These are phyloP conservation scores for Andrena cerasifolii DNA, from an alignment of 1,140 invertebrate genomes.

Conservation along the genomic window DNA sequence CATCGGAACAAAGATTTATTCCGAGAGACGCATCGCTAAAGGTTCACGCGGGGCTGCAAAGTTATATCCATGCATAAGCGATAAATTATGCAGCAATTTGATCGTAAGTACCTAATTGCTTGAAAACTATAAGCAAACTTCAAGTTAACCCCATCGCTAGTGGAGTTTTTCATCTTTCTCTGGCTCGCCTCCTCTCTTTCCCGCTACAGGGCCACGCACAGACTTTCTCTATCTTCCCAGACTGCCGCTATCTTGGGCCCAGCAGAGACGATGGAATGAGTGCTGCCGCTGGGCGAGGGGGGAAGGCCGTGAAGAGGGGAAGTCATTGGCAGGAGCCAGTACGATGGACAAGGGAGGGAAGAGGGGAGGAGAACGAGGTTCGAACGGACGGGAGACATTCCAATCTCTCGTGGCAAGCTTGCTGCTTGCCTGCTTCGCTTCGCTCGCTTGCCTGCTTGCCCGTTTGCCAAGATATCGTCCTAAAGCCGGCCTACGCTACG, in stretches of 20 bases:
- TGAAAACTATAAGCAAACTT: not conserved
- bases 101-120: not conserved
- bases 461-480: slow-evolving; percentile 60
- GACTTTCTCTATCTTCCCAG: slow-evolving; percentile 2
- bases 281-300: slow-evolving; percentile 3
- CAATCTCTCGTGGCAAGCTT: slow-evolving; percentile 80
- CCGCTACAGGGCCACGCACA: not conserved
- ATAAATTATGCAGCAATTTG: too few species aligned
- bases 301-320: slow-evolving; percentile 20
- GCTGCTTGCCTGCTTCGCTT: slow-evolving; percentile 60
- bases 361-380: slow-evolving; percentile 26
- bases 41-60: too few species aligned
- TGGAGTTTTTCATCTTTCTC: not conserved
- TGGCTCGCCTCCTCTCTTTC: not conserved
- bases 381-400: slow-evolving; percentile 78
- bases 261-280: not conserved
- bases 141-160: slow-evolving; percentile 25
- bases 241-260: slow-evolving; percentile 5
- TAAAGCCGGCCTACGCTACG: slow-evolving; percentile 55
- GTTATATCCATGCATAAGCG: too few species aligned
- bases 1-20: too few species aligned
- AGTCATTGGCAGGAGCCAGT: slow-evolving; percentile 23
- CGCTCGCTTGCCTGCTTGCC: slow-evolving; percentile 54
- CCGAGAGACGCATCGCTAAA: too few species aligned
- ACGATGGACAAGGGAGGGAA: not conserved